Base-by-base conservation (phyloP, 2,113 vertebrate species). In the Bubalus kerabau region DNA sequence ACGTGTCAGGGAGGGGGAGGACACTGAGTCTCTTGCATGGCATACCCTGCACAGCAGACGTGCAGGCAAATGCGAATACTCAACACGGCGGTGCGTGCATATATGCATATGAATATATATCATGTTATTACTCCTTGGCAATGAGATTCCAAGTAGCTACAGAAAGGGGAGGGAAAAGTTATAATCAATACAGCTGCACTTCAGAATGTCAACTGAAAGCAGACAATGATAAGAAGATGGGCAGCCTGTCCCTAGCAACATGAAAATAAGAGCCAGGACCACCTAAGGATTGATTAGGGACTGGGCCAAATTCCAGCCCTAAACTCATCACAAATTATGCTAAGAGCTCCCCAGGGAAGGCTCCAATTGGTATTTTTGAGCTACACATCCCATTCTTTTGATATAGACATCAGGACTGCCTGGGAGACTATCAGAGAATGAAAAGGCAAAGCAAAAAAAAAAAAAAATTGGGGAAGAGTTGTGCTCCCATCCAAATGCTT, bases 401-500 rank as follows among this genome's bases (percentile, higher is more conserved):
- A 98, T 98, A 95, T 62, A 98, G 97, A 97, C 64, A 64, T 95
- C 95, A 97, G 82, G 94, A 96, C 93, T 96, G 85, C 74, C 83
- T 95, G 74, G 83, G 87, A 94, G 74, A 85, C 91, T 96, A 87
- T 40, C 94, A 95, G 83, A 97, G 83, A 97, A 92, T 87, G 80
- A 98, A 98, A 98, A 98, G n/a, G 62, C 64, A 43, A 88, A 98
- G 97, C 81, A 95, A 98, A 97, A 85, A 98, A 95, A 91, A 91
- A 71, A 71, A 36, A 67, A 21, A 97, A 96, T 95, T 96, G 76
- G 0, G 2, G 98, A 97, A 97, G 90, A 92, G 85, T 67, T 97
- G 97, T 95, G 94, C 97, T 97, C 93, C 89, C 92, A 92, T 97
- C 97, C 93, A 97, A 98, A 98, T 94, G 97, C 97, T 98, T 98